A percentile compares a stretch with the other conserved stretches of the same genome.
Conservation (phyloP, 2,113 vertebrate genomes). For the Larimichthys polyactis region DNA sequence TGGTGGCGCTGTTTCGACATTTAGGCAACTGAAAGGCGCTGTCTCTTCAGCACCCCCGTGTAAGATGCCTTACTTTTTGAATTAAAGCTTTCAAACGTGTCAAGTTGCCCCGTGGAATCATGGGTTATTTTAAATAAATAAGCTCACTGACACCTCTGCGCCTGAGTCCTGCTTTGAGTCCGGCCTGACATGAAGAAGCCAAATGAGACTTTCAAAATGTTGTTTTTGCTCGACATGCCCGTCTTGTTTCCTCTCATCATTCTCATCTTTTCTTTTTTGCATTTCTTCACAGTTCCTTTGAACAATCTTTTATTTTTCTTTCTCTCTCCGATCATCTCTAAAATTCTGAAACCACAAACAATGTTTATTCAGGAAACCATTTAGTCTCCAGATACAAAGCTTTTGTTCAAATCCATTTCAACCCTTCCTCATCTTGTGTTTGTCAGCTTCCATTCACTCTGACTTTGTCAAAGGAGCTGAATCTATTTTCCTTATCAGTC, state of each 20-base stretch:
- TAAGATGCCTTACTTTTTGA: too few relatives aligned
- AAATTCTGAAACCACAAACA: background rate
- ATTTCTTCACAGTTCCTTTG: conserved; percentile 11
- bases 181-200: background rate
- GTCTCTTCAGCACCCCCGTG: too few relatives aligned
- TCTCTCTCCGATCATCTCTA: background rate
- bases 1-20: too few relatives aligned
- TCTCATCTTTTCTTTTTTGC: background rate
- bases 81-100: too few relatives aligned
- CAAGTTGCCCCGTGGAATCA: too few relatives aligned
- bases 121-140: background rate
- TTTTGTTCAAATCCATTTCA: conserved; percentile 35
- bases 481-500: too few relatives aligned
- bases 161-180: too few relatives aligned
- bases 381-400: conserved; percentile 7
- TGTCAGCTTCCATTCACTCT: conserved; percentile 25
- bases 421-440: conserved; percentile 50
- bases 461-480: too few relatives aligned
- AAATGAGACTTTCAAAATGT: background rate
- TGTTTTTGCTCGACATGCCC: background rate
- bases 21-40: too few relatives aligned
- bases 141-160: too few relatives aligned
- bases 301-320: background rate
- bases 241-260: background rate
- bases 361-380: conserved; percentile 32